phyloP scores from a whole-genome alignment of 2,888 invertebrate genomes.

The Leucophenga maculata region DNA sequence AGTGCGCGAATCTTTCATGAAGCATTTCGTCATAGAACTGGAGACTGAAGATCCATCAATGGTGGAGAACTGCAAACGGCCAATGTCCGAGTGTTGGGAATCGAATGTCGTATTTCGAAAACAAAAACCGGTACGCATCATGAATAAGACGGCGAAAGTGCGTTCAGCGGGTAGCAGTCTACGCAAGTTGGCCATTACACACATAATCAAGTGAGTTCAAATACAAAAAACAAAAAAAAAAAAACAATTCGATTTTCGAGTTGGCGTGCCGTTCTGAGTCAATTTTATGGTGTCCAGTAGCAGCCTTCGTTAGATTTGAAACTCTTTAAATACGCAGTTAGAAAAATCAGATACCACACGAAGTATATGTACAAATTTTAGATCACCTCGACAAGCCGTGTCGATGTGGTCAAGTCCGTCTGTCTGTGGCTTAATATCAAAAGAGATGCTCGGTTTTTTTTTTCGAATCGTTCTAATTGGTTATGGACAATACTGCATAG shows the following conservation, averaged over 20 bases:
- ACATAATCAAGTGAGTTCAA: conserved; percentile 86
- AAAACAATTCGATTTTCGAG: too few species aligned
- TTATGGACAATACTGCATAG: too few species aligned
- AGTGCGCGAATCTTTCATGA: conserved; percentile 98
- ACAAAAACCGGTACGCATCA: conserved; percentile 85
- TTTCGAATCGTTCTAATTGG: too few species aligned
- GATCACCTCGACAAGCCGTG: neutral
- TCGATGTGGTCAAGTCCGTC: too few species aligned
- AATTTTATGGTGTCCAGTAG: too few species aligned
- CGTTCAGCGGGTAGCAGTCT: conserved; percentile 85
- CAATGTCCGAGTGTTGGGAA: conserved; percentile 78
- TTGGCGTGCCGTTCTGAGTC: too few species aligned
- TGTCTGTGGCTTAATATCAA: neutral
- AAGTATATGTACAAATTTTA: neutral
- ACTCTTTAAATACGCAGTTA: too few species aligned
- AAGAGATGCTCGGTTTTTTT: too few species aligned
- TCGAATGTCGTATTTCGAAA: conserved; percentile 86
- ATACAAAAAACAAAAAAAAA: neutral
- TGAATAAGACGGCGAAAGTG: conserved; percentile 87
- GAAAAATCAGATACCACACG: too few species aligned
- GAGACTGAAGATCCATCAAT: conserved; percentile 83
- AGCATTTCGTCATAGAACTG: conserved; percentile 93
- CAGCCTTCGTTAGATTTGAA: too few species aligned
- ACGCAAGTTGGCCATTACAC: conserved; percentile 85
- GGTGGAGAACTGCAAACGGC: conserved; percentile 69